phyloP scores from a whole-genome alignment of 2,888 invertebrate species.

The Drosophila austrosaltans region DNA sequence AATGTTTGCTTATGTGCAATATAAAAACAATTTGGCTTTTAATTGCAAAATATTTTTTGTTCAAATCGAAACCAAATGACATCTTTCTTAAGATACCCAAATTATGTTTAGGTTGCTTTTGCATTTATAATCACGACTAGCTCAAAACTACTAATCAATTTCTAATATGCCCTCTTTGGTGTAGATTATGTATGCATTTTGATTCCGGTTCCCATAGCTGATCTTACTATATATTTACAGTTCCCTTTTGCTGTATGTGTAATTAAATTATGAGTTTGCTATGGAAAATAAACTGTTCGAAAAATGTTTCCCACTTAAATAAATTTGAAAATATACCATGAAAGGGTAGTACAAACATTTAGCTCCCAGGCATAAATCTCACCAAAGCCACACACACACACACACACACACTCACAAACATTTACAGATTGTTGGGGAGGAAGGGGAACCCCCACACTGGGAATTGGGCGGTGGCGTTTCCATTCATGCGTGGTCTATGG shows the following conservation, averaged over 20 bases:
- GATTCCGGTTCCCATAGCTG: slow-evolving; percentile 47
- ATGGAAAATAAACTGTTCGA: slow-evolving; percentile 31
- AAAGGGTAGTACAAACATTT: slow-evolving; percentile 27
- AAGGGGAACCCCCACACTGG: slow-evolving; percentile 13
- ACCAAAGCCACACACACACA: slow-evolving; percentile 43
- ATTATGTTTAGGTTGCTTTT: background rate
- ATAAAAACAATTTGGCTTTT: no score
- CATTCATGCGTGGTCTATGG: slow-evolving; percentile 75
- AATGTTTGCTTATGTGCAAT: no score
- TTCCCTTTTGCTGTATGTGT: slow-evolving; percentile 28
- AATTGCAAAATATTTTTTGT: no score
- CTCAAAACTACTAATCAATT: background rate
- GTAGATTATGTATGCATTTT: slow-evolving; percentile 2
- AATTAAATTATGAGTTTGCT: slow-evolving; percentile 69
- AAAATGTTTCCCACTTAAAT: slow-evolving; percentile 65
- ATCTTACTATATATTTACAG: slow-evolving; percentile 14
- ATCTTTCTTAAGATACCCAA: background rate
- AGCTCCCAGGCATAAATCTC: slow-evolving; percentile 76
- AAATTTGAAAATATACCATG: slow-evolving; percentile 64
- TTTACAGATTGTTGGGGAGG: background rate
- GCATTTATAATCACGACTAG: background rate
- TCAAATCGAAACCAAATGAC: no score
- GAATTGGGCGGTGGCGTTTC: slow-evolving; percentile 26
- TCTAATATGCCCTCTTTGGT: background rate
- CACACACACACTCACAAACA: slow-evolving; percentile 35